These are phyloP conservation scores for Ormyrus labotus DNA, from an alignment of 2,888 invertebrate genomes.

Conservation along the genomic window DNA sequence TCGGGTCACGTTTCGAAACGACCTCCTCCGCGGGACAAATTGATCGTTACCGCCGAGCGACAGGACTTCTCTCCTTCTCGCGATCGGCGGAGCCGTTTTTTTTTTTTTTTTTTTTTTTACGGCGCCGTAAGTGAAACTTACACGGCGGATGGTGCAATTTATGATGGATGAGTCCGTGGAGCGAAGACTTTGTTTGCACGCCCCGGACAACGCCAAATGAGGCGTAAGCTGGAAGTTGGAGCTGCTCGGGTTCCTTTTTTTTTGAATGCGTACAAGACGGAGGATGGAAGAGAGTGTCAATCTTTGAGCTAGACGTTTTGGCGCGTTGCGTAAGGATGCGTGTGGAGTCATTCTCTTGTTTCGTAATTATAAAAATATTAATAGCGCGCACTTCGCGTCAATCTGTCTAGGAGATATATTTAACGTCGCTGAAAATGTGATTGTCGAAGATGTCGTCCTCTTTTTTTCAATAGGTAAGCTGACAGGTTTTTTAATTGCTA, in stretches of 20 bases:
- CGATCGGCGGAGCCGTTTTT: not conserved
- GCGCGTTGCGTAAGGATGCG: conserved; percentile 20
- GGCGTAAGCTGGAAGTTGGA: not conserved
- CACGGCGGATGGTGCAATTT: too few species aligned
- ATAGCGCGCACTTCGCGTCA: not conserved
- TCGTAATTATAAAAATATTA: conserved; percentile 39
- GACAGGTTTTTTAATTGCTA: too few species aligned
- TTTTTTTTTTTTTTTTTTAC: not conserved
- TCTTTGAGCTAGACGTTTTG: conserved; percentile 21
- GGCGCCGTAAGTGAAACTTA: conserved; percentile 8
- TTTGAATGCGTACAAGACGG: not conserved
- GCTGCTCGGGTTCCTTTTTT: not conserved
- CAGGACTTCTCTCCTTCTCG: not conserved
- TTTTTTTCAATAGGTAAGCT: not conserved
- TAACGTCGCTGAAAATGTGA: not conserved
- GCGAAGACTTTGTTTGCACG: too few species aligned
- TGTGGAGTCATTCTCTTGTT: conserved; percentile 2
- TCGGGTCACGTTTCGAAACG: conserved; percentile 8
- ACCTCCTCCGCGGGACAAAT: not conserved
- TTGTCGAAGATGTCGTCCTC: not conserved
- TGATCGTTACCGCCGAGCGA: conserved; percentile 12
- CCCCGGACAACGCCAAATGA: too few species aligned
- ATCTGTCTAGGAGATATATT: not conserved
- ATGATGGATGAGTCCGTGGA: too few species aligned
- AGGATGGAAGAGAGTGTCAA: conserved; percentile 15